Conservation (phyloP, 2,888 invertebrate genomes). For the Macaria notata region DNA sequence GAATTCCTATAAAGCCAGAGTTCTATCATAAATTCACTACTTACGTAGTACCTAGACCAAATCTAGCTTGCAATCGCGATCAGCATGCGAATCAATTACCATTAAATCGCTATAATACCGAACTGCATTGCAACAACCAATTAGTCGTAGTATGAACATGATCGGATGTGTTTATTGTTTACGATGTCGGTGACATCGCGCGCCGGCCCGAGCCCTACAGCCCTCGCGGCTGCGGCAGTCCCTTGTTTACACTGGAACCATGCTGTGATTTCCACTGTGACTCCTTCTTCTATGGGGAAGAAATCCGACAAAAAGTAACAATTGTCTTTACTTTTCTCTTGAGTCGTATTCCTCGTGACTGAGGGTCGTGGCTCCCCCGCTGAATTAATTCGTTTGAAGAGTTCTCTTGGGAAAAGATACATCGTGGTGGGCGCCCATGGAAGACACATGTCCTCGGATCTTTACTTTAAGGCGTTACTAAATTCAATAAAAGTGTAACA, state of each 20-base stretch:
- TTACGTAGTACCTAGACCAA: not conserved
- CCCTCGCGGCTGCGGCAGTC: constrained; percentile 64
- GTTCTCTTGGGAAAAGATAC: too few species aligned
- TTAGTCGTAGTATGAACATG: constrained; percentile 45
- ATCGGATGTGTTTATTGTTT: constrained; percentile 39
- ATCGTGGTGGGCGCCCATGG: too few species aligned
- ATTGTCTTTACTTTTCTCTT: not conserved
- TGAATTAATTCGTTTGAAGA: too few species aligned
- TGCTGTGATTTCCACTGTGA: constrained; percentile 27
- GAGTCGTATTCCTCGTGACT: too few species aligned
- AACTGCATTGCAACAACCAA: not conserved
- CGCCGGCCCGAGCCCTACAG: constrained; percentile 52
- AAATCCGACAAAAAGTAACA: constrained; percentile 68
- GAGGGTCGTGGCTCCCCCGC: too few species aligned
- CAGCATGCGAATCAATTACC: too few species aligned
- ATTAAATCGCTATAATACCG: too few species aligned
- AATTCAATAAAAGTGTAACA: too few species aligned
- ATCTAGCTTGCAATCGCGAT: not conserved
- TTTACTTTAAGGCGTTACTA: too few species aligned
- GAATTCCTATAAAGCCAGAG: too few species aligned
- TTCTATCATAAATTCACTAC: too few species aligned
- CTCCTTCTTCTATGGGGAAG: constrained; percentile 55
- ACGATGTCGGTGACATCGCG: constrained; percentile 39
- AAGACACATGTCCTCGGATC: too few species aligned
- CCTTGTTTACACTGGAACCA: constrained; percentile 63